These are phyloP conservation scores for Beris morrisii DNA, from an alignment of 2,888 invertebrate genomes.

Conservation along the genomic window DNA sequence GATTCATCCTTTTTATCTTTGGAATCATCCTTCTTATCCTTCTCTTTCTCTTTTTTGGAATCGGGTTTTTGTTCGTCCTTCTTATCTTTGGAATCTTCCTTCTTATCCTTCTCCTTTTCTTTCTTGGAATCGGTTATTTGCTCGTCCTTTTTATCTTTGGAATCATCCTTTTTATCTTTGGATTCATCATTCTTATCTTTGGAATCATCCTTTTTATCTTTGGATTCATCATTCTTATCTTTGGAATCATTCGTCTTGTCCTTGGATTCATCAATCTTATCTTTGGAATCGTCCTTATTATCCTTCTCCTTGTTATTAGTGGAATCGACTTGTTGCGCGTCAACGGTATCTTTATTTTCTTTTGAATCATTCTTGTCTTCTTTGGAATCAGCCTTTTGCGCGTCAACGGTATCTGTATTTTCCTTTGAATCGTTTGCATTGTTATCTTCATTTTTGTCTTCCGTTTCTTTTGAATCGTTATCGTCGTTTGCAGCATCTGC, in stretches of 20 bases:
- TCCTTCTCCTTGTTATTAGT: conserved; percentile 7
- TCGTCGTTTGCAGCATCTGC: too few species aligned
- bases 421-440: too few species aligned
- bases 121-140: conserved; percentile 26
- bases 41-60: conserved; percentile 7
- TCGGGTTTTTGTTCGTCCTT: conserved; percentile 23
- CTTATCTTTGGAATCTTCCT: neutral
- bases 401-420: too few species aligned
- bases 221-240: conserved; percentile 9
- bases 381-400: too few species aligned
- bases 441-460: too few species aligned
- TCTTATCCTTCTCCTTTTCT: conserved; percentile 23
- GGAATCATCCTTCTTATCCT: conserved; percentile 1
- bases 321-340: neutral
- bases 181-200: too few species aligned
- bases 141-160: conserved; percentile 4
- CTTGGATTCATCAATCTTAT: conserved; percentile 1
- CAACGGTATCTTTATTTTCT: neutral
- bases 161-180: conserved; percentile 15
- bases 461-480: too few species aligned
- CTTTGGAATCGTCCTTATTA: conserved; percentile 17
- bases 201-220: conserved; percentile 21
- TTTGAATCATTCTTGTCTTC: neutral
- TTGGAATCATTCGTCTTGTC: conserved; percentile 10
- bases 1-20: conserved; percentile 2